phyloP scores from a whole-genome alignment of 2,797 vertebrate genomes.

The Aulostomus chinensis region DNA sequence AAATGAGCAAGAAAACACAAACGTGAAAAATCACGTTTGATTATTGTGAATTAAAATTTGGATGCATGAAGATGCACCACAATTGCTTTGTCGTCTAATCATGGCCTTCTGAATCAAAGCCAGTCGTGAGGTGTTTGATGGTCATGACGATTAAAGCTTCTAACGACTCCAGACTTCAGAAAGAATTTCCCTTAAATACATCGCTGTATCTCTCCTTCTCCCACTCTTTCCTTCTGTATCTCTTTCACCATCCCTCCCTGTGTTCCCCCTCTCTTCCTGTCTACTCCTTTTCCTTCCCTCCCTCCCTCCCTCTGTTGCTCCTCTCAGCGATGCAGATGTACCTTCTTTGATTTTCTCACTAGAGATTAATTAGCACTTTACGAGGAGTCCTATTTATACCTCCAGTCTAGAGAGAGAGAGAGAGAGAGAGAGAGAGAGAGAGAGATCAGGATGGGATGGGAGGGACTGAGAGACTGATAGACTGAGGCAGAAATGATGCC shows the following conservation, averaged over 20 bases:
- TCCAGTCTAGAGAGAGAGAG: conserved; percentile 29
- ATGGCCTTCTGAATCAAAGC: too few species aligned
- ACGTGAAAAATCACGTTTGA: too few species aligned
- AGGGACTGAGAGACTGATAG: conserved; percentile 18
- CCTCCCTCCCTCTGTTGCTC: conserved; percentile 21
- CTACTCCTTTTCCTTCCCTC: conserved; percentile 22
- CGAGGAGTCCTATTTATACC: conserved; percentile 73
- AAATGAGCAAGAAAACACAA: too few species aligned
- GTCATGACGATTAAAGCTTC: too few species aligned
- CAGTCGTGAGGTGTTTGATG: too few species aligned
- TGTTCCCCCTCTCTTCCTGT: conserved; percentile 28
- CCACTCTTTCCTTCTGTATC: background rate
- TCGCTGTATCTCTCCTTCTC: background rate
- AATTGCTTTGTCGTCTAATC: too few species aligned
- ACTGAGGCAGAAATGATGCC: conserved; percentile 20
- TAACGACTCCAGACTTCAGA: too few species aligned
- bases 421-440: background rate
- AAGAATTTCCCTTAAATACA: too few species aligned
- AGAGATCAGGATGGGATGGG: background rate
- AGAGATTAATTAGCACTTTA: conserved; percentile 81
- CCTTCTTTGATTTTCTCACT: conserved; percentile 77
- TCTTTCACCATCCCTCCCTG: background rate
- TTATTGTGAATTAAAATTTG: too few species aligned
- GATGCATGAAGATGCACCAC: too few species aligned
- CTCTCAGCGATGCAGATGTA: conserved; percentile 72